A percentile compares a stretch with the other conserved stretches of the same genome.
These are phyloP conservation scores for Amaurobius ferox DNA, from an alignment of 2,888 invertebrate genomes.

Conservation along the genomic window DNA sequence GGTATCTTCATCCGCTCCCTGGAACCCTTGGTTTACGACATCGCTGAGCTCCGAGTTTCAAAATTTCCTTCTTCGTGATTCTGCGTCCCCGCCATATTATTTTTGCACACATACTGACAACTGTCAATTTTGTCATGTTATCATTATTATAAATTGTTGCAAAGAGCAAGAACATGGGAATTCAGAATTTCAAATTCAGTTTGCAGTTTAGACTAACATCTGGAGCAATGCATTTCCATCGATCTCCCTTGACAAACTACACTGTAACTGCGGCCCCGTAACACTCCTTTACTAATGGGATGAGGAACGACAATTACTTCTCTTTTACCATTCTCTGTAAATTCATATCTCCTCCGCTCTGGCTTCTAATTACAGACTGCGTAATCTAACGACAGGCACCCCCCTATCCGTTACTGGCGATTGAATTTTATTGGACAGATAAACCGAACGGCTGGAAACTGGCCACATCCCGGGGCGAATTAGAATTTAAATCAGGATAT, in stretches of 20 bases:
- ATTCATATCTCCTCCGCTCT: neutral
- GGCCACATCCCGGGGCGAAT: conserved; percentile 37
- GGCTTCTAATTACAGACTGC: neutral
- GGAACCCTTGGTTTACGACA: too few relatives aligned
- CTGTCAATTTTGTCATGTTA: too few relatives aligned
- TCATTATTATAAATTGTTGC: too few relatives aligned
- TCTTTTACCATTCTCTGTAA: neutral
- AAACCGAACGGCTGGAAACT: conserved; percentile 19
- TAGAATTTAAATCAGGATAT: conserved; percentile 68
- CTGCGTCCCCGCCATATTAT: too few relatives aligned
- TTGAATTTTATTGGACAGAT: conserved; percentile 59
- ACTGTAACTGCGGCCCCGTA: too few relatives aligned
- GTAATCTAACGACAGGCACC: conserved; percentile 1
- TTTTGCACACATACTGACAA: too few relatives aligned
- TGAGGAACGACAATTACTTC: neutral
- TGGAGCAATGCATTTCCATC: neutral
- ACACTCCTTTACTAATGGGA: conserved; percentile 6
- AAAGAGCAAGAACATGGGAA: too few relatives aligned
- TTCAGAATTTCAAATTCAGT: too few relatives aligned
- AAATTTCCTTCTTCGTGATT: too few relatives aligned
- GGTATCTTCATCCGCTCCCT: too few relatives aligned
- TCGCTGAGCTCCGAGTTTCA: too few relatives aligned
- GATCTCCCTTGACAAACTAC: conserved; percentile 2
- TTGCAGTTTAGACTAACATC: neutral
- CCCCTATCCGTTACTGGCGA: conserved; percentile 39